Percentiles rank a stretch among this genome's conserved stretches.
phyloP scores from a whole-genome alignment of 1,140 invertebrate genomes.

The Tribolium madens region DNA sequence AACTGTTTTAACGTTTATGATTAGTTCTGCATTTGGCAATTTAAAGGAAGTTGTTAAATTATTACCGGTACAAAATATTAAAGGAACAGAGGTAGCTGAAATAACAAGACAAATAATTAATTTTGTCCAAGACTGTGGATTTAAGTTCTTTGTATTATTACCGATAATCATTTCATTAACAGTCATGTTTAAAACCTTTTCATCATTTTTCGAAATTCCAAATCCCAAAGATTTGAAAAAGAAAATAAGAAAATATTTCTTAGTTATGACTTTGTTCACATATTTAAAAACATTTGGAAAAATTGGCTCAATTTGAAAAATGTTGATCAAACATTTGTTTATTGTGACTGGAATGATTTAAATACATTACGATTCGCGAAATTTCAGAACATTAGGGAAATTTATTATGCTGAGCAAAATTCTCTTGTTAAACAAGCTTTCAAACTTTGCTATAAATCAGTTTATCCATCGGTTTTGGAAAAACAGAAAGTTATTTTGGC shows the following conservation, averaged over 20 bases:
- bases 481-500: conserved; percentile 25
- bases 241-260: conserved; percentile 4
- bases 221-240: neutral
- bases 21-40: conserved; percentile 29
- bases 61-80: conserved; percentile 39
- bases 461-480: conserved; percentile 25
- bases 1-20: conserved; percentile 37
- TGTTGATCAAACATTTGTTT: neutral
- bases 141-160: conserved; percentile 27
- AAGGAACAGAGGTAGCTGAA: neutral
- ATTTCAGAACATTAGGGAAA: neutral
- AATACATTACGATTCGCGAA: neutral
- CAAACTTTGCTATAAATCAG: conserved; percentile 25
- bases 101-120: conserved; percentile 31
- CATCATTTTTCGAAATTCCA: neutral
- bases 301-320: neutral
- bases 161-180: conserved; percentile 25
- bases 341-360: neutral
- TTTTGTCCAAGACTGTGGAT: conserved; percentile 27
- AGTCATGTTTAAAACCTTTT: conserved; percentile 3
- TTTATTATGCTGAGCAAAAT: conserved; percentile 30
- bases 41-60: conserved; percentile 35
- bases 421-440: conserved; percentile 19
- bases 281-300: neutral
- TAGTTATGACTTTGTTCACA: neutral